Percentiles rank a stretch among this genome's conserved stretches.
phyloP scores from a whole-genome alignment of 1,140 invertebrate genomes.

The Diachasma alloeum region DNA sequence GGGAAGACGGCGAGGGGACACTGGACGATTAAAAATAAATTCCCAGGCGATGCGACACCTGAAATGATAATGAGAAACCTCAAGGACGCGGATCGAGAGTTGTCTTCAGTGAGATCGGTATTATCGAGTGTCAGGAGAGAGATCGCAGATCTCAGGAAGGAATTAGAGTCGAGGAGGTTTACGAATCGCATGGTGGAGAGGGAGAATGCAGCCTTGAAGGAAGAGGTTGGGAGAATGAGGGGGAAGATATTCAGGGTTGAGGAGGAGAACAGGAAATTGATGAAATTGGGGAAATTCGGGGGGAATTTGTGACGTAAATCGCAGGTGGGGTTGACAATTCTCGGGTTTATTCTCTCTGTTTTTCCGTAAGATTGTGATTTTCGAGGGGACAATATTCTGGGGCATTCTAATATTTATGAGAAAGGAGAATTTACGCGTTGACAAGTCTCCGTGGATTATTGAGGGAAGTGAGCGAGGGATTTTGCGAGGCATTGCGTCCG shows the following conservation, averaged over 20 bases:
- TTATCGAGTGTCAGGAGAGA: conserved; percentile 14
- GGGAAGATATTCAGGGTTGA: not conserved
- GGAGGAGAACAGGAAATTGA: not conserved
- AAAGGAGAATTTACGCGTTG: no score
- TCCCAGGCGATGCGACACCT: not conserved
- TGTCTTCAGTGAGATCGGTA: not conserved
- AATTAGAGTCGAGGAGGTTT: conserved; percentile 1
- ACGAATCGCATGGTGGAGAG: not conserved
- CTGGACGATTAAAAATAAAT: not conserved
- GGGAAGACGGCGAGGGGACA: not conserved
- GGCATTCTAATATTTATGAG: no score
- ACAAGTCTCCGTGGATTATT: no score
- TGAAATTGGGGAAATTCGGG: not conserved
- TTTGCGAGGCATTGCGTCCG: no score
- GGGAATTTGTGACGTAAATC: not conserved
- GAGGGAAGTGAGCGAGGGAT: no score
- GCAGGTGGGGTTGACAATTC: not conserved
- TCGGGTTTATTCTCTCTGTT: no score
- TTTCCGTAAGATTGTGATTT: no score
- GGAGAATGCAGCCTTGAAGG: conserved; percentile 36
- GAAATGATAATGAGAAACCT: not conserved
- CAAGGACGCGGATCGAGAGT: not conserved
- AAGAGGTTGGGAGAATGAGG: conserved; percentile 33
- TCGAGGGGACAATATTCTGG: no score
- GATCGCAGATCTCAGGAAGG: not conserved